Conservation (phyloP, 2,113 vertebrate species). For the Tachuris rubrigastra region DNA sequence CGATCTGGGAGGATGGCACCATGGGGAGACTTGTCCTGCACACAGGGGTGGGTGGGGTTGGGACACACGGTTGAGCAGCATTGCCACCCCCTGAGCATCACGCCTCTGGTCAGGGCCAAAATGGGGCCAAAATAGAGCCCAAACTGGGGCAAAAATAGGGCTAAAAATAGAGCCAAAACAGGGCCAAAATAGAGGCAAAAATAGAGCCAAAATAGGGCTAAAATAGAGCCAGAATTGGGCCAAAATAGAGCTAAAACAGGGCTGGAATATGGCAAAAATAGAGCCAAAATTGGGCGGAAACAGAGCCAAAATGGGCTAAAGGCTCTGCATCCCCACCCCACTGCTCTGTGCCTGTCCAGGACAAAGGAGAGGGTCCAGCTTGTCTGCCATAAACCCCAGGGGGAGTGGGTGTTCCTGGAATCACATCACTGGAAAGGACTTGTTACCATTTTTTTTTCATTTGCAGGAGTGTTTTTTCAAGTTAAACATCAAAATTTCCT, state of each 20-base stretch:
- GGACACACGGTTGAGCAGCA: neutral
- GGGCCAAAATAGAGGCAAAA: neutral
- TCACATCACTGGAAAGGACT: neutral
- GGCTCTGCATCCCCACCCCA: neutral
- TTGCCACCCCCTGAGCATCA: accelerated
- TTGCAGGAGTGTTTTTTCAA: neutral
- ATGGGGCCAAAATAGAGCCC: neutral
- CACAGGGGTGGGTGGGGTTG: accelerated
- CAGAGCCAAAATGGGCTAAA: neutral
- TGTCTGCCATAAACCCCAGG: accelerated
- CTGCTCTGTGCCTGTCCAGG: neutral
- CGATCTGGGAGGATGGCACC: slow-evolving; percentile 23
- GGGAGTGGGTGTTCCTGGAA: neutral
- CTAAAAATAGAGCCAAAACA: neutral
- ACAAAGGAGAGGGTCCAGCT: accelerated
- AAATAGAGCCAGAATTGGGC: neutral
- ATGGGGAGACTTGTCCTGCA: neutral
- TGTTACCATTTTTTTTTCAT: neutral
- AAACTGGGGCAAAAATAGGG: neutral
- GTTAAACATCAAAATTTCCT: neutral
- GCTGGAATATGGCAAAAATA: neutral
- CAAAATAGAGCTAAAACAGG: neutral
- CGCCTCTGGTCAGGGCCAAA: neutral
- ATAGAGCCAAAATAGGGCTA: neutral
- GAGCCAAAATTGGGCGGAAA: neutral